phyloP scores from a whole-genome alignment of 1,140 invertebrate genomes.

The Drosophila melanogaster region DNA sequence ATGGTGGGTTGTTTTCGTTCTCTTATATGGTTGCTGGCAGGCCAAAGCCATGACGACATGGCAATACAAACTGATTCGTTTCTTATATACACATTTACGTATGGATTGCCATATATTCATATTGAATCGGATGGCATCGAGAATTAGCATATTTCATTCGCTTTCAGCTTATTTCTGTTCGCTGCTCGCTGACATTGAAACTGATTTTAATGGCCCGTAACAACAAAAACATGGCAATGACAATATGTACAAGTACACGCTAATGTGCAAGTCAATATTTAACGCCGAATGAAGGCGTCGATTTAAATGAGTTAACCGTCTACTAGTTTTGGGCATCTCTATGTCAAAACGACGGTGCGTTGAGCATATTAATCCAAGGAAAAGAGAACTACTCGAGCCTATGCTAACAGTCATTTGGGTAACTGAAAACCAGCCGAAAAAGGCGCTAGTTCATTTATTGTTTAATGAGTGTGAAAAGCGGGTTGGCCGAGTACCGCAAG shows the following conservation, averaged over 20 bases:
- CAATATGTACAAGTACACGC: constrained; percentile 39
- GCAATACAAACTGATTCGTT: constrained; percentile 25
- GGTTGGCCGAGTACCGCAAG: constrained; percentile 61
- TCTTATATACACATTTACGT: constrained; percentile 31
- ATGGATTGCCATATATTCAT: constrained; percentile 51
- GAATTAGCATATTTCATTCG: constrained; percentile 78
- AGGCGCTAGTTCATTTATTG: constrained; percentile 58
- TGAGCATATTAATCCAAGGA: constrained; percentile 44
- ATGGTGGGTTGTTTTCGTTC: constrained; percentile 39
- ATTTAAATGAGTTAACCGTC: constrained; percentile 56
- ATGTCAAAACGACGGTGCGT: constrained; percentile 33
- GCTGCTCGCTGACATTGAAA: constrained; percentile 72
- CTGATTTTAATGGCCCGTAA: constrained; percentile 75
- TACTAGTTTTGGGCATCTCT: constrained; percentile 39
- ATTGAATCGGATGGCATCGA: constrained; percentile 41
- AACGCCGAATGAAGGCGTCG: constrained; percentile 44
- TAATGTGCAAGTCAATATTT: constrained; percentile 72
- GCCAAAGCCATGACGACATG: constrained; percentile 70
- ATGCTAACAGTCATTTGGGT: constrained; percentile 59
- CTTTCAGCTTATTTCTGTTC: constrained; percentile 40
- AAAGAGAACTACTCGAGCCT: constrained; percentile 1
- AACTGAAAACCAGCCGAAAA: constrained; percentile 51
- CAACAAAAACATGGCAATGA: constrained; percentile 52
- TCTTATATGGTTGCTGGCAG: constrained; percentile 45
- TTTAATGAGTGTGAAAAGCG: constrained; percentile 70